phyloP scores from a whole-genome alignment of 2,797 vertebrate genomes.

The Mormyrops attenuatus region DNA sequence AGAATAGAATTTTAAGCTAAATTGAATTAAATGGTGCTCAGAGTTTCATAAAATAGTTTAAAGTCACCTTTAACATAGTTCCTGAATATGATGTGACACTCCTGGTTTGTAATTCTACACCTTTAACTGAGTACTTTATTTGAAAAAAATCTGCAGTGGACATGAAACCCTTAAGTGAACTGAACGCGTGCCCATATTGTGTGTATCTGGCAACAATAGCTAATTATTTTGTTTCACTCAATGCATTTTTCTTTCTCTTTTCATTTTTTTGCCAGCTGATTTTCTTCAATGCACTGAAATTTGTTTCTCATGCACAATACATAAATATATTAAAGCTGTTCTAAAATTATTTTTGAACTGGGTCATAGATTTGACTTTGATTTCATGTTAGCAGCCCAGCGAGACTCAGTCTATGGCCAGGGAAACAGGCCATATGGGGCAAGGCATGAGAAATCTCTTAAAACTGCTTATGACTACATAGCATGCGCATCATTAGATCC shows the following conservation, averaged over 20 bases:
- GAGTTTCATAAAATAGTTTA: background rate
- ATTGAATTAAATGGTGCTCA: background rate
- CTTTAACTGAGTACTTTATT: background rate
- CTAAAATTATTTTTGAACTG: slow-evolving; percentile 9
- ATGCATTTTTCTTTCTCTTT: background rate
- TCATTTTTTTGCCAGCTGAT: background rate
- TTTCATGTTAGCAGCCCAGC: background rate
- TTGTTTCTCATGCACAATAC: background rate
- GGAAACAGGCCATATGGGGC: background rate
- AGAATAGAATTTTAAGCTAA: background rate
- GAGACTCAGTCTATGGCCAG: background rate
- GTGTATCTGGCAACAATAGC: background rate
- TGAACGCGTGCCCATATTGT: background rate
- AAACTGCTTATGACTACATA: background rate
- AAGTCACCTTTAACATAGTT: background rate
- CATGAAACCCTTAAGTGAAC: background rate
- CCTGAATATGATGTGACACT: background rate
- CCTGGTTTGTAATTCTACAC: background rate
- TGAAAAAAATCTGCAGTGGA: background rate
- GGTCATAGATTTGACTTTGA: slow-evolving; percentile 7
- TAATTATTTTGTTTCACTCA: background rate
- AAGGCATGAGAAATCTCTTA: background rate
- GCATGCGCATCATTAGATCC: background rate
- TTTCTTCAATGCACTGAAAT: background rate
- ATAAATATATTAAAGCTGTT: background rate